phyloP scores from a whole-genome alignment of 1,140 invertebrate genomes.

The Caenorhabditis brenneri region DNA sequence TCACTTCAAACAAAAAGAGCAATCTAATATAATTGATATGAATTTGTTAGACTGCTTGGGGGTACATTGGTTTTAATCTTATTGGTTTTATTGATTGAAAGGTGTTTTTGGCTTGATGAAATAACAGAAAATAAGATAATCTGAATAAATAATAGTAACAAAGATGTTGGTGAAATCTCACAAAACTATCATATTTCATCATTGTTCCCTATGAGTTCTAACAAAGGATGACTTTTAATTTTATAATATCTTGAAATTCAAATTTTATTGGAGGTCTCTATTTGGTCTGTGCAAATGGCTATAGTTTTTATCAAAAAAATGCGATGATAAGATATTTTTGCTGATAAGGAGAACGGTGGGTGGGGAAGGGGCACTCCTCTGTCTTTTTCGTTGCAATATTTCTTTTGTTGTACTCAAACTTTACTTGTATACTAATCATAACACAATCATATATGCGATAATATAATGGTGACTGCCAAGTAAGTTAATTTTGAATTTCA shows the following conservation, averaged over 20 bases:
- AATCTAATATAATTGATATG: neutral
- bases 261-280: slow-evolving; percentile 15
- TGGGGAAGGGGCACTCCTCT: too few relatives aligned
- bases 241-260: neutral
- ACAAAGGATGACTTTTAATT: too few relatives aligned
- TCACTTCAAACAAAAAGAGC: neutral
- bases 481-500: neutral
- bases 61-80: too few relatives aligned
- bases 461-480: neutral
- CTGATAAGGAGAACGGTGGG: slow-evolving; percentile 30
- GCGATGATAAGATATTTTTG: slow-evolving; percentile 7
- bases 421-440: neutral
- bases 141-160: too few relatives aligned
- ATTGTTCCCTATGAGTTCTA: too few relatives aligned
- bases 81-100: too few relatives aligned
- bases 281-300: slow-evolving; percentile 8
- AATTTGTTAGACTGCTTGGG: too few relatives aligned
- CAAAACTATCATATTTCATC: too few relatives aligned
- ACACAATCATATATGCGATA: neutral
- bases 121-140: too few relatives aligned
- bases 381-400: slow-evolving; percentile 23
- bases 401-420: neutral
- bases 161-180: too few relatives aligned
- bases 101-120: too few relatives aligned
- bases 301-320: neutral